Conservation (phyloP, 2,113 vertebrate species). For the Austrofundulus limnaeus region DNA sequence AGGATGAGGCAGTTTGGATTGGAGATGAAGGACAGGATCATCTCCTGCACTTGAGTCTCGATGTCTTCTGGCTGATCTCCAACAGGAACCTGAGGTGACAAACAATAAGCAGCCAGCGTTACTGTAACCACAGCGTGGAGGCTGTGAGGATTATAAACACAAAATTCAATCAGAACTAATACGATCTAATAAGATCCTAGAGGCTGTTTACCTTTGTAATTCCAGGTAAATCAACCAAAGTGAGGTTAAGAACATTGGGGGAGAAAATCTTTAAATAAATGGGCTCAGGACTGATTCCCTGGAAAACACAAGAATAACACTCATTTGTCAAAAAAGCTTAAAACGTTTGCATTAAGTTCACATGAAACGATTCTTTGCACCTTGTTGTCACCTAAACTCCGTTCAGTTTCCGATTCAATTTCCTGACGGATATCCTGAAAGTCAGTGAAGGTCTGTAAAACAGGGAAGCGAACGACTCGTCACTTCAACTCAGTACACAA, state of each 20-base stretch:
- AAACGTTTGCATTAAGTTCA: neutral
- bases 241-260: conserved; percentile 81
- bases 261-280: conserved; percentile 84
- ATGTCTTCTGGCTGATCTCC: conserved; percentile 84
- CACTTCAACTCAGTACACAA: neutral
- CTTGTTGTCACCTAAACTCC: conserved; percentile 79
- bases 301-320: neutral
- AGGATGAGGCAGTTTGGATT: conserved; percentile 84
- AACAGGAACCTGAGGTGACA: conserved; percentile 76
- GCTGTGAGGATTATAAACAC: conserved; percentile 3
- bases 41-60: conserved; percentile 80
- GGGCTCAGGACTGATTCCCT: conserved; percentile 82
- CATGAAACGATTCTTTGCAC: conserved; percentile 44
- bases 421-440: conserved; percentile 79
- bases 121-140: conserved; percentile 5
- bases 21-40: conserved; percentile 82
- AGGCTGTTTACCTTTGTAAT: conserved; percentile 80
- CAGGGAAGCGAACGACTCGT: conserved; percentile 16
- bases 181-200: neutral
- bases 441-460: conserved; percentile 77
- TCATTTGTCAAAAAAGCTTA: neutral
- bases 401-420: conserved; percentile 81
- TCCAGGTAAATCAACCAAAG: conserved; percentile 83
- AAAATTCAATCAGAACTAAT: conserved; percentile 2
- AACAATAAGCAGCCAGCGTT: conserved; percentile 14